phyloP scores from a whole-genome alignment of 2,888 invertebrate species.

The Agrochola lota region DNA sequence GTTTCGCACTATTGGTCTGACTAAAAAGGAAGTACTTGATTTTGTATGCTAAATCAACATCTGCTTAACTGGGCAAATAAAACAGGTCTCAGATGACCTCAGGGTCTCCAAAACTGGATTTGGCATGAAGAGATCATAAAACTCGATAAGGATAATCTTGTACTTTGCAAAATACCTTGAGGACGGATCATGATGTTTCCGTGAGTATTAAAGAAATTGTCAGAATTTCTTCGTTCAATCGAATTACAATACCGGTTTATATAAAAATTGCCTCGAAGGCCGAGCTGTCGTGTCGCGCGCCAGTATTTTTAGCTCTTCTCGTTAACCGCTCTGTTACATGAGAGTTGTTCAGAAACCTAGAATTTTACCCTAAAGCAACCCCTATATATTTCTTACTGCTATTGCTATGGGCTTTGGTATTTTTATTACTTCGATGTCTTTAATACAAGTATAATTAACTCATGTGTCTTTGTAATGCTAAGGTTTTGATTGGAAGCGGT shows the following conservation, averaged over 20 bases:
- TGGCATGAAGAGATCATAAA: constrained; percentile 25
- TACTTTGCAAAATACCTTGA: constrained; percentile 14
- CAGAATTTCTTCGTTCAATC: constrained; percentile 53
- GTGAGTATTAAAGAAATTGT: constrained; percentile 40
- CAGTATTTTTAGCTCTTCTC: constrained; percentile 73
- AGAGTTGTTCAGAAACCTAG: constrained; percentile 54
- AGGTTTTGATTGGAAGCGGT: background rate
- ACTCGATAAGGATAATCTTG: constrained; percentile 24
- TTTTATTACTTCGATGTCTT: constrained; percentile 18
- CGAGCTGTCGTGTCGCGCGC: constrained; percentile 69
- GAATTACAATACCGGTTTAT: constrained; percentile 61
- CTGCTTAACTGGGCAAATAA: constrained; percentile 21
- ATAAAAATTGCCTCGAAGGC: constrained; percentile 73
- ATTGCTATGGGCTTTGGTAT: constrained; percentile 3
- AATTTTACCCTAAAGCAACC: constrained; percentile 41
- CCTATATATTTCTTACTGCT: constrained; percentile 25
- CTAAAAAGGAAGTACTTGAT: constrained; percentile 14
- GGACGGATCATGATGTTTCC: constrained; percentile 17
- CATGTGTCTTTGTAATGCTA: constrained; percentile 8
- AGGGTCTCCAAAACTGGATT: constrained; percentile 26
- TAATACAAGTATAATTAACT: background rate
- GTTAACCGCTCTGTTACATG: constrained; percentile 65
- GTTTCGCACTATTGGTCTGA: constrained; percentile 6
- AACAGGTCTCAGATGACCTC: constrained; percentile 25
- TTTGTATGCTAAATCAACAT: constrained; percentile 28